Evolutionary conservation across 2,797 vertebrate genomes (phyloP).

Genomic region (Phaenicophaeus curvirostris): DNA sequence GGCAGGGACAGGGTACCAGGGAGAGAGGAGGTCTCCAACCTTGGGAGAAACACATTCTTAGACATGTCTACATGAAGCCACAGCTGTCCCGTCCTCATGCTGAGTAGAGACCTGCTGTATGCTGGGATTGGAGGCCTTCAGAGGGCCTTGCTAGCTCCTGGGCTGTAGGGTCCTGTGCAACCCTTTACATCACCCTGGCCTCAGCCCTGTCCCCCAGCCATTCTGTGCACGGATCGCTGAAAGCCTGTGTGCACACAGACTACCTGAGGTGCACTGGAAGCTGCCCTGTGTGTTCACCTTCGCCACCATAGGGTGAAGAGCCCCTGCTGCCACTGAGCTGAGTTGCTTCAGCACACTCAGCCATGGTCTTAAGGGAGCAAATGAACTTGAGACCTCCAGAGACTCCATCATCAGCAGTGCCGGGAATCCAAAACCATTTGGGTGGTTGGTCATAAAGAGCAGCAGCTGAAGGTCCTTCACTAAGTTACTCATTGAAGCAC

Average conservation of each 20-base stretch:
- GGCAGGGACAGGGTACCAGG: too few relatives aligned
- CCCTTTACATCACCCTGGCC: neutral
- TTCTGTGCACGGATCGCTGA: neutral
- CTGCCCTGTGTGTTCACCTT: neutral
- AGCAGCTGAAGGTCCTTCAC: neutral
- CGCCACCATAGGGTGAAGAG: neutral
- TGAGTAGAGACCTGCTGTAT: neutral
- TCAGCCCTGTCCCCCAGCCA: neutral
- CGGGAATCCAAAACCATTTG: neutral
- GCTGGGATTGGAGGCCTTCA: neutral
- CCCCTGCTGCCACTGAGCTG: neutral
- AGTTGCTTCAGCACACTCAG: neutral
- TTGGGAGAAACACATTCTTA: neutral
- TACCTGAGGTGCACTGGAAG: fast-evolving
- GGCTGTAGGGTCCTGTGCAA: neutral
- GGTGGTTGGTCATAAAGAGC: neutral
- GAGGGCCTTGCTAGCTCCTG: neutral
- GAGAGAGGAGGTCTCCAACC: neutral
- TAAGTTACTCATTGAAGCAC: neutral
- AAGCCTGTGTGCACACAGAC: neutral
- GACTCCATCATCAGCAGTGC: neutral
- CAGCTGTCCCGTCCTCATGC: too few relatives aligned
- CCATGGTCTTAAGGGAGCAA: neutral
- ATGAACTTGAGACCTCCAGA: neutral
- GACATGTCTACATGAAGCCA: neutral